Conservation (phyloP, 2,797 vertebrate genomes). For the Sparidentex hasta region DNA sequence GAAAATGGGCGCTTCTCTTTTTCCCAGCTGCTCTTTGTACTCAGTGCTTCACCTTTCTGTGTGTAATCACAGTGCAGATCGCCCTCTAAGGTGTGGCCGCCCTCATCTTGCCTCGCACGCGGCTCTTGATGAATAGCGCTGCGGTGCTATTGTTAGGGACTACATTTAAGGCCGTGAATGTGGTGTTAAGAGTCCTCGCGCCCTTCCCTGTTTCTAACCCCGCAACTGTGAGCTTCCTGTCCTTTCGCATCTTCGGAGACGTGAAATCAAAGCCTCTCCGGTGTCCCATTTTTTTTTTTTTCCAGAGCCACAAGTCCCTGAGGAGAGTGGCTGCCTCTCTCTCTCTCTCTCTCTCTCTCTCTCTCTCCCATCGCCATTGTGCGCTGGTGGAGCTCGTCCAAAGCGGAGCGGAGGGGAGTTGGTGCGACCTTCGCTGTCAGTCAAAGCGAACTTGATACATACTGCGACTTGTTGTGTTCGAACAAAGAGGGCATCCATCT, state of each 20-base stretch:
- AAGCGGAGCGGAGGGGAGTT: slow-evolving; percentile 49
- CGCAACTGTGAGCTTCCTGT: slow-evolving; percentile 43
- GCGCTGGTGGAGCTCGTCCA: slow-evolving; percentile 55
- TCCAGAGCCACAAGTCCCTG: slow-evolving; percentile 44
- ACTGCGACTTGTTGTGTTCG: slow-evolving; percentile 30
- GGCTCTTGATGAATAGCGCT: slow-evolving; percentile 46
- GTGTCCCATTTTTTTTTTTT: slow-evolving; percentile 71
- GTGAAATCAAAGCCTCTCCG: slow-evolving; percentile 72
- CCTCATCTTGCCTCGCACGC: slow-evolving; percentile 36
- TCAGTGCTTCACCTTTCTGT: slow-evolving; percentile 16
- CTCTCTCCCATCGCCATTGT: slow-evolving; percentile 59
- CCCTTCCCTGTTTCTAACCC: slow-evolving; percentile 48
- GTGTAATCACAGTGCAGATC: slow-evolving; percentile 37
- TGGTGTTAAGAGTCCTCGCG: slow-evolving; percentile 47
- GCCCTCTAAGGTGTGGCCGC: slow-evolving; percentile 52
- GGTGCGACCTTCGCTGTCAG: slow-evolving; percentile 53
- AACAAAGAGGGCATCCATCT: slow-evolving; percentile 39
- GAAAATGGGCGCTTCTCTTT: neutral
- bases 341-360: no score
- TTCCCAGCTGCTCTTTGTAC: slow-evolving; percentile 9
- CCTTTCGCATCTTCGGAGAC: slow-evolving; percentile 54
- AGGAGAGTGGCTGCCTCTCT: slow-evolving; percentile 38
- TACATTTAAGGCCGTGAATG: slow-evolving; percentile 68
- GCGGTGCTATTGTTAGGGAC: slow-evolving; percentile 54
- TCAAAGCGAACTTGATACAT: slow-evolving; percentile 56